phyloP scores from a whole-genome alignment of 2,113 vertebrate species.

The Sinocyclocheilus rhinocerous region DNA sequence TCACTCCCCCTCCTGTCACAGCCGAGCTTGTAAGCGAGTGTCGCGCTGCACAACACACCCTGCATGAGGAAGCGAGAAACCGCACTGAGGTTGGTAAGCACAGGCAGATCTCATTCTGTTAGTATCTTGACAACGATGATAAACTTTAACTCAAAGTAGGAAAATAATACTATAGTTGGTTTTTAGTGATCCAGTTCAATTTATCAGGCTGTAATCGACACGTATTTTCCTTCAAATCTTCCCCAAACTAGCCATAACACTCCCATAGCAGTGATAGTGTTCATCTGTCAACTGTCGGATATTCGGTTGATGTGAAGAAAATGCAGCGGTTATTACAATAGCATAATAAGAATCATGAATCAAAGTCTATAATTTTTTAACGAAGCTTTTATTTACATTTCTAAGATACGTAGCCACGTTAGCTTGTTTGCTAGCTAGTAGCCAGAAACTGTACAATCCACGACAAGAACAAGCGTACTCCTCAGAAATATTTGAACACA shows the following conservation, averaged over 20 bases:
- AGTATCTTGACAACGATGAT: not conserved
- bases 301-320: not conserved
- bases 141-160: not conserved
- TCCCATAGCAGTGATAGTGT: not conserved
- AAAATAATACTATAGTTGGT: not conserved
- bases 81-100: not conserved
- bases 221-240: constrained; percentile 37
- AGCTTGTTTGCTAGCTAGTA: constrained; percentile 19
- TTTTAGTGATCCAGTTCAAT: not conserved
- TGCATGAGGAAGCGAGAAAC: not conserved
- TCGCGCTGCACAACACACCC: not conserved
- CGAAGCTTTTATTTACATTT: not conserved
- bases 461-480: not conserved
- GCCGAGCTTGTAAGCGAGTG: not conserved
- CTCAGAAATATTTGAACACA: not conserved
- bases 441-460: not conserved
- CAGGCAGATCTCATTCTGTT: constrained; percentile 5
- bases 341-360: not conserved
- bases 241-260: not conserved
- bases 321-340: not conserved
- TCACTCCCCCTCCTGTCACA: not conserved
- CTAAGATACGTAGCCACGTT: not conserved
- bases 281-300: not conserved
- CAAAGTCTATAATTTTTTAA: not conserved
- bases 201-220: constrained; percentile 30